phyloP scores from a whole-genome alignment of 2,888 invertebrate species.

The Philhelius pedissequus region DNA sequence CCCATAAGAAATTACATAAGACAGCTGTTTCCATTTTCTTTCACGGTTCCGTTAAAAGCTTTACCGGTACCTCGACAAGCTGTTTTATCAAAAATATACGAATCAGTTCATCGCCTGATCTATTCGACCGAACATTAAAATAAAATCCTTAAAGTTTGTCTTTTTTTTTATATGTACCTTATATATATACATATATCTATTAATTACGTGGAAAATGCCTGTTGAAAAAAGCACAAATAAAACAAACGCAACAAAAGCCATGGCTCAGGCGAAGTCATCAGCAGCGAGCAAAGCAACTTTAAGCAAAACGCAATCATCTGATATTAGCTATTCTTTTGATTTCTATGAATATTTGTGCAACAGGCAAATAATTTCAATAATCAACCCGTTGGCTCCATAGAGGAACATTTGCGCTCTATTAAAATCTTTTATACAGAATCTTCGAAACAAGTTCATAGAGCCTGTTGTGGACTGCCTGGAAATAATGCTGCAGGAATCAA shows the following conservation, averaged over 20 bases:
- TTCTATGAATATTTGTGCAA: background rate
- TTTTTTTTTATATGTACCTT: too few relatives aligned
- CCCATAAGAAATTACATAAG: background rate
- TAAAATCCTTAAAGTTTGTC: too few relatives aligned
- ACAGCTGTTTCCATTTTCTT: background rate
- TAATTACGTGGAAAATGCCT: background rate
- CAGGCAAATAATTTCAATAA: background rate
- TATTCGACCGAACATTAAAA: too few relatives aligned
- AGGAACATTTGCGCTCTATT: background rate
- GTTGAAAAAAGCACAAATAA: too few relatives aligned
- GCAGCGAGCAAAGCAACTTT: too few relatives aligned
- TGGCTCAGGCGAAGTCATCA: too few relatives aligned
- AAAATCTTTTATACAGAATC: background rate
- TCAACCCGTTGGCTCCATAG: background rate
- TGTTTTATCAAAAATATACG: background rate
- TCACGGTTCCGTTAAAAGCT: background rate
- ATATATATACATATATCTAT: too few relatives aligned
- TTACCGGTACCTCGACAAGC: background rate
- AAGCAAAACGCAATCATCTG: background rate
- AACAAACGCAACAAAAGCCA: too few relatives aligned
- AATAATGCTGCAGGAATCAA: background rate
- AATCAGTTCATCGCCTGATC: background rate
- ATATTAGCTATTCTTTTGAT: background rate
- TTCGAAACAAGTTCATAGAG: background rate
- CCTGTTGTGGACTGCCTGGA: background rate